phyloP scores from a whole-genome alignment of 2,797 vertebrate genomes.

The Tolypeutes matacus region DNA sequence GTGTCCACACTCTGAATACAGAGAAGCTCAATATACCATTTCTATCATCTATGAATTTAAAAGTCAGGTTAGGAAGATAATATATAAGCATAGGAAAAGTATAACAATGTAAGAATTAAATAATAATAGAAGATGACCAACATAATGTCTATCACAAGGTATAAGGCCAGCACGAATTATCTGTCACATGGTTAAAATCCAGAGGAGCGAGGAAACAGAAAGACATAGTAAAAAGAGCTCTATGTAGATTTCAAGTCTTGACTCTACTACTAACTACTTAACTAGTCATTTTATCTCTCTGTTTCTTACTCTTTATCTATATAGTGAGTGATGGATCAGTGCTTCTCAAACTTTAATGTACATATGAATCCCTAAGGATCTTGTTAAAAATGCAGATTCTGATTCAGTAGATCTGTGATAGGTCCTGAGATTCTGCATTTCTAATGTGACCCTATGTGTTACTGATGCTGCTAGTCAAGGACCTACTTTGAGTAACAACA shows the following conservation, averaged over 20 bases:
- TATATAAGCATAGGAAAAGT: conserved; percentile 37
- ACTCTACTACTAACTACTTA: conserved; percentile 32
- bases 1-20: background rate
- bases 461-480: background rate
- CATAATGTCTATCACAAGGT: background rate
- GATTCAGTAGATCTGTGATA: background rate
- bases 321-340: background rate
- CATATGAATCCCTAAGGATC: background rate
- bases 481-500: background rate
- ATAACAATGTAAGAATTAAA: conserved; percentile 38
- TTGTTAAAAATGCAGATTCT: conserved; percentile 47
- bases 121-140: conserved; percentile 3
- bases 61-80: conserved; percentile 44
- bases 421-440: conserved; percentile 33
- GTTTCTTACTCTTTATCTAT: background rate
- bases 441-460: background rate
- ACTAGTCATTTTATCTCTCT: background rate
- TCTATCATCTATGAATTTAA: conserved; percentile 40
- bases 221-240: background rate
- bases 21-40: background rate
- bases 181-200: background rate
- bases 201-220: background rate
- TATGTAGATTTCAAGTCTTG: conserved; percentile 37
- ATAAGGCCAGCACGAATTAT: background rate
- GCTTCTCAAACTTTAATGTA: too few species aligned